Conservation (phyloP, 2,797 vertebrate genomes). For the Lacerta viridis region DNA sequence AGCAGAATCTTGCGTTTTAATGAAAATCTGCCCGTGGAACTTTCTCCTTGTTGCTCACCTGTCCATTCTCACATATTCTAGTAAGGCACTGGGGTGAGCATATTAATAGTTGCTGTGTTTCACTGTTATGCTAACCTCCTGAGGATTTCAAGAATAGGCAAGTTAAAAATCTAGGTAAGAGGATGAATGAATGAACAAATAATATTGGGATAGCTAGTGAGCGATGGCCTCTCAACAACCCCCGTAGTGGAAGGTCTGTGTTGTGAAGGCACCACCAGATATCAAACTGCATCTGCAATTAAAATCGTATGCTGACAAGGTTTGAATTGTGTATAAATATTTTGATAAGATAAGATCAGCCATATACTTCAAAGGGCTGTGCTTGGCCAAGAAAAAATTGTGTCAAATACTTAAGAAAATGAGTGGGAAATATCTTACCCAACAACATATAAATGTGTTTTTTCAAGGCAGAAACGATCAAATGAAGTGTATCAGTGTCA, state of each 20-base stretch:
- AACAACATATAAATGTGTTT: conserved; percentile 57
- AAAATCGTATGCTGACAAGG: conserved; percentile 62
- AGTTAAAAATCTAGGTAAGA: background rate
- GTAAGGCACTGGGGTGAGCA: background rate
- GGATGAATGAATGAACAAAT: conserved; percentile 13
- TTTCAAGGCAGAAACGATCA: conserved; percentile 54
- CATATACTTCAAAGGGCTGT: conserved; percentile 74
- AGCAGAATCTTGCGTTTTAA: background rate
- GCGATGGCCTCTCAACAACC: conserved; percentile 31
- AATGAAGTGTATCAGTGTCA: conserved; percentile 45
- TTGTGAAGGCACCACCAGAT: conserved; percentile 27
- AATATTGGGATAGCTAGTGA: background rate
- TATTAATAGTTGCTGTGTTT: background rate
- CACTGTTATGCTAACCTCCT: conserved; percentile 10
- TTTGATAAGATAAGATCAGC: conserved; percentile 74
- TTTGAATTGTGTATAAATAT: conserved; percentile 67
- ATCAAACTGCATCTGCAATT: conserved; percentile 21
- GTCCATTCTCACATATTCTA: background rate
- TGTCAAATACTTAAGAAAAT: conserved; percentile 67
- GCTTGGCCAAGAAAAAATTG: conserved; percentile 70
- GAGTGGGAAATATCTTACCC: conserved; percentile 34
- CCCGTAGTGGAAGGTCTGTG: background rate
- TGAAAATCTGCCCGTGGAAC: background rate
- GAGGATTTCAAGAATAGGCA: conserved; percentile 17
- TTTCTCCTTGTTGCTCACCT: background rate